Base-by-base conservation (phyloP, 1,140 invertebrate species). In the Oncopodura yosiiana region DNA sequence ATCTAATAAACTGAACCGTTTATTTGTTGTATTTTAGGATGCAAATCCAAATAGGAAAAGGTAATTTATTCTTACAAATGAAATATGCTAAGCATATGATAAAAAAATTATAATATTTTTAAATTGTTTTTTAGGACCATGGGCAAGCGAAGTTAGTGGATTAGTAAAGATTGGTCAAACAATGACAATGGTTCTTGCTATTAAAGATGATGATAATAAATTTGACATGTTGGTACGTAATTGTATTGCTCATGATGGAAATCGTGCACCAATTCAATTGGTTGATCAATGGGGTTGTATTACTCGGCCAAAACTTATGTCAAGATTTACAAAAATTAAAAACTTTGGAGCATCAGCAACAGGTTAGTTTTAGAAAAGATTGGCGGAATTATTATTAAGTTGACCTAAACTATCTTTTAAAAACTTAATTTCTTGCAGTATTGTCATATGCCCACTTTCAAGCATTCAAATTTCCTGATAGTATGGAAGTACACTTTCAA, bases 171-270 rank as follows among this genome's bases (percentile, higher is more conserved):
- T 94, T 42, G 91, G 91, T 2, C 90, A 94, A 67, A 93, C 90
- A 0, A 94, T 95, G 90, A 95, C 91, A 4, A 94, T 94, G 90
- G 91, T 94, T 1, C 70, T 94, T 24, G 90, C 90, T 8, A 94
- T 95, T 60, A 94, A 95, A 70, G 91, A 94, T 60, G 89, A 94
- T 63, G 90, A 94, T 62, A 85, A 87, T 39, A 94, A 94, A 69
- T 94, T 94, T 68, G 91, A 94, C 70, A 94, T 94, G 90, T 72
- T 94, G 36, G 89, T 94, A 1, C 74, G 90, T 29, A 93, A 94
- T 66, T 94, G 91, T 67, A 86, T 94, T 70, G 91, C 90, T 12
- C 89, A 94, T 68, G 90, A 94, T 65, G 90, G 90, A 49, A 91
- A 93, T 70, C 78, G 89, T 39, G 87, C 89, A 0, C 89, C 90